Evolutionary conservation across 2,113 vertebrate genomes (phyloP).

Genomic region (Platysteira castanea): DNA sequence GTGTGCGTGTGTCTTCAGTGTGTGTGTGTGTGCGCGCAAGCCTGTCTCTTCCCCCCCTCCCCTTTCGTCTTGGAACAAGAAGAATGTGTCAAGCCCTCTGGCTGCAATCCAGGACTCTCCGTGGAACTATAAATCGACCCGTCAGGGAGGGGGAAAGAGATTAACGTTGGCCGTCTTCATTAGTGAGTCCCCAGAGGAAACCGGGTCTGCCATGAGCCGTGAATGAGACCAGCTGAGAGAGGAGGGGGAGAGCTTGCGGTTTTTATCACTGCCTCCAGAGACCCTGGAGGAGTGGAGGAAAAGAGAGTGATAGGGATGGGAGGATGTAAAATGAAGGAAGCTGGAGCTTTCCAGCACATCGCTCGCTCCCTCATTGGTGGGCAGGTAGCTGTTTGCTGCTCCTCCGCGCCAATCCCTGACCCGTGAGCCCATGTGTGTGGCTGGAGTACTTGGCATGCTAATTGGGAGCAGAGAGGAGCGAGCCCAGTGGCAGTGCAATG

Average conservation of each 20-base stretch:
- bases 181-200: conserved; percentile 77
- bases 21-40: neutral
- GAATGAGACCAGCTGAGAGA: conserved; percentile 75
- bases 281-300: conserved; percentile 57
- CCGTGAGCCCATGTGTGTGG: conserved; percentile 64
- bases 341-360: conserved; percentile 52
- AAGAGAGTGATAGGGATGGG: conserved; percentile 53
- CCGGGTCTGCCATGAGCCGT: conserved; percentile 69
- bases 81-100: conserved; percentile 80
- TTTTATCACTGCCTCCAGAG: conserved; percentile 68
- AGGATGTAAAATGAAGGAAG: conserved; percentile 69
- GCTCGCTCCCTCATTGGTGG: conserved; percentile 49
- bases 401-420: conserved; percentile 70
- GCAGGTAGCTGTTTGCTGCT: conserved; percentile 64
- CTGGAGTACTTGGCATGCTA: conserved; percentile 79
- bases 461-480: conserved; percentile 75
- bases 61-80: conserved; percentile 59
- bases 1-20: neutral
- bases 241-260: conserved; percentile 51
- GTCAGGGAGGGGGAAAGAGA: conserved; percentile 80
- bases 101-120: conserved; percentile 77
- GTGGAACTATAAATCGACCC: conserved; percentile 83
- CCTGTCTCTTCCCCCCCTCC: neutral
- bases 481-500: conserved; percentile 66
- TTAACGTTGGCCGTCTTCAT: conserved; percentile 83